Percentiles rank a stretch among this genome's conserved stretches.
Conservation (phyloP, 2,113 vertebrate genomes). For the Synchiropus splendidus region DNA sequence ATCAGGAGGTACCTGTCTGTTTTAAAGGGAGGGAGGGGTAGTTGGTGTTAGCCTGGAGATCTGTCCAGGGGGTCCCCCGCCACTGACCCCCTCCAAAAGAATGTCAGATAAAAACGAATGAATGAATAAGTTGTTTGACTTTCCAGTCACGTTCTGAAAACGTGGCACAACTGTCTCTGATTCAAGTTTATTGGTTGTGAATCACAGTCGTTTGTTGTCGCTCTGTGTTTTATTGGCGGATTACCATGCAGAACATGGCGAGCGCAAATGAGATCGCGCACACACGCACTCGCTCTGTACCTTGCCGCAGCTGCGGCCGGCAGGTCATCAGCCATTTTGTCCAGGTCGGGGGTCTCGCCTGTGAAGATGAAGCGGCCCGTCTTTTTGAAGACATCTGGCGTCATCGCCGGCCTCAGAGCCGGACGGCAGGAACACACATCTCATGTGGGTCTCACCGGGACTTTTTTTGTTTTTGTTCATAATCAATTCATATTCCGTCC, state of each 20-base stretch:
- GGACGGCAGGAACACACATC: conserved; percentile 20
- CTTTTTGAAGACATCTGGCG: conserved; percentile 95
- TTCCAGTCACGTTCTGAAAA: too few relatives aligned
- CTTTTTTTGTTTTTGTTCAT: not conserved
- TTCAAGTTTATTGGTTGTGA: not conserved
- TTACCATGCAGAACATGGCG: too few relatives aligned
- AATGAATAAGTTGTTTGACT: too few relatives aligned
- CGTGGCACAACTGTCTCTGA: too few relatives aligned
- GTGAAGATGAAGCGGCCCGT: conserved; percentile 97
- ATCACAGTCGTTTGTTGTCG: not conserved
- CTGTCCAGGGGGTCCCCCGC: too few relatives aligned
- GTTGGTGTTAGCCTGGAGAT: too few relatives aligned
- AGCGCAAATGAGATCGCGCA: too few relatives aligned
- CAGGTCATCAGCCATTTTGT: conserved; percentile 94
- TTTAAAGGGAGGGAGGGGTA: too few relatives aligned
- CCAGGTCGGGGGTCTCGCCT: conserved; percentile 86
- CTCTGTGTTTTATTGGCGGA: not conserved
- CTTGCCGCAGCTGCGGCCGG: conserved; percentile 88
- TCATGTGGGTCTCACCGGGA: not conserved
- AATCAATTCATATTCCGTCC: conserved; percentile 28
- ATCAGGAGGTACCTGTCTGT: too few relatives aligned
- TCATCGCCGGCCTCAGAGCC: conserved; percentile 83
- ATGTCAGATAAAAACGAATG: too few relatives aligned
- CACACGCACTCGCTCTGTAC: conserved; percentile 36
- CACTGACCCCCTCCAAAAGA: too few relatives aligned